Percentiles rank a stretch among this genome's conserved stretches.
Conservation (phyloP, 2,113 vertebrate genomes). For the Scomber scombrus region DNA sequence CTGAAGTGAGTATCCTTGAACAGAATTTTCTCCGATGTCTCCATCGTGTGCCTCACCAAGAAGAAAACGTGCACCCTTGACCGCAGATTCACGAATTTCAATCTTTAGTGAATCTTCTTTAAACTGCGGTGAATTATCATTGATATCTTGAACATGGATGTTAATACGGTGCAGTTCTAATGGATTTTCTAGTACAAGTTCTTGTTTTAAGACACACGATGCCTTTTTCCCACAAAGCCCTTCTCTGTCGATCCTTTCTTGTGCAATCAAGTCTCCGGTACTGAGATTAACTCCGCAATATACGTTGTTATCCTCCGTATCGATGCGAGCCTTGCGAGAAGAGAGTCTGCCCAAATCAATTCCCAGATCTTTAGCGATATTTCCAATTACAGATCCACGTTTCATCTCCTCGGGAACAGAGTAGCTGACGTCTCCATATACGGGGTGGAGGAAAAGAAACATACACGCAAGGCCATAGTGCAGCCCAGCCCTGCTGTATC, state of each 20-base stretch:
- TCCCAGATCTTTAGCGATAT: slow-evolving; percentile 85
- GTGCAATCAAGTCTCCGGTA: slow-evolving; percentile 78
- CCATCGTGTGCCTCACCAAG: slow-evolving; percentile 81
- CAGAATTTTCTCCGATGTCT: slow-evolving; percentile 83
- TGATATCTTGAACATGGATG: slow-evolving; percentile 84
- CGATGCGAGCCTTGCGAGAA: slow-evolving; percentile 75
- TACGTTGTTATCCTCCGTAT: slow-evolving; percentile 63
- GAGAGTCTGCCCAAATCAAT: slow-evolving; percentile 73
- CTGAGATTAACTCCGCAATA: slow-evolving; percentile 74
- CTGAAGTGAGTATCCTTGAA: slow-evolving; percentile 80
- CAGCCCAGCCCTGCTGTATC: not conserved
- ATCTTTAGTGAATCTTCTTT: slow-evolving; percentile 53
- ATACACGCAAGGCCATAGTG: slow-evolving; percentile 21
- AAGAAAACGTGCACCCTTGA: slow-evolving; percentile 73
- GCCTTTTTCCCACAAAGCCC: slow-evolving; percentile 73
- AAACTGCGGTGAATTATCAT: slow-evolving; percentile 83
- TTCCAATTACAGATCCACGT: slow-evolving; percentile 83
- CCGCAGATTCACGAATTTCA: slow-evolving; percentile 69
- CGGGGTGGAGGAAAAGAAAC: slow-evolving; percentile 25
- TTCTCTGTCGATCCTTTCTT: slow-evolving; percentile 82
- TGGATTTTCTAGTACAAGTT: slow-evolving; percentile 82
- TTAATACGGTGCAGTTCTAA: slow-evolving; percentile 77
- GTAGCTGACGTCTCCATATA: slow-evolving; percentile 77
- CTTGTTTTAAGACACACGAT: slow-evolving; percentile 79
- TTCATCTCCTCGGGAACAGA: slow-evolving; percentile 82